These are phyloP conservation scores for Solea solea DNA, from an alignment of 2,113 vertebrate genomes.

Conservation along the genomic window DNA sequence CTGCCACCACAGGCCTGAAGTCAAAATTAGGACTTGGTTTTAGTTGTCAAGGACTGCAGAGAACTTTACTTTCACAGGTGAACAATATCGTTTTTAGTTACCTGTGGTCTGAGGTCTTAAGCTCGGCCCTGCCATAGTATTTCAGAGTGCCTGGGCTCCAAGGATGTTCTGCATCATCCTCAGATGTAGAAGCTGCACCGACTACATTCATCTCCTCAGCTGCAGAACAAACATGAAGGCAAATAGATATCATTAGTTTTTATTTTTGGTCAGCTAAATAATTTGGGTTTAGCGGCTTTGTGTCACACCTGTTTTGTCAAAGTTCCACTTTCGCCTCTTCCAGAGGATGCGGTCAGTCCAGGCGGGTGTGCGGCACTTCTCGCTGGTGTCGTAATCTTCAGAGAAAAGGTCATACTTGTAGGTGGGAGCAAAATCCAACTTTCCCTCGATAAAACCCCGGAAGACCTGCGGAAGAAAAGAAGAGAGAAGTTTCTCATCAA, in stretches of 20 bases:
- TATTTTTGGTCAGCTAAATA: not conserved
- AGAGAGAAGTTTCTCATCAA: not conserved
- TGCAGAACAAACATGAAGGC: slow-evolving; percentile 57
- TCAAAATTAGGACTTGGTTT: not conserved
- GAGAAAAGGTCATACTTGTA: slow-evolving; percentile 99
- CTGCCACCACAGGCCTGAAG: slow-evolving; percentile 91
- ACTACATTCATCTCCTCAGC: slow-evolving; percentile 95
- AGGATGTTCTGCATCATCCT: slow-evolving; percentile 81
- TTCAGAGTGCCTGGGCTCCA: slow-evolving; percentile 92
- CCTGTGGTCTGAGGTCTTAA: slow-evolving; percentile 99
- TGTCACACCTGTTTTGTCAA: slow-evolving; percentile 91
- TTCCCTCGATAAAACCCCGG: slow-evolving; percentile 92
- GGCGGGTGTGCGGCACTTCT: slow-evolving; percentile 96
- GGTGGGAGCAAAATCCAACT: slow-evolving; percentile 95
- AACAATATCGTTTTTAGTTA: slow-evolving; percentile 48
- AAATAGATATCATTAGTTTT: not conserved
- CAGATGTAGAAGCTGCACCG: slow-evolving; percentile 83
- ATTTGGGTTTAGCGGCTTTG: not conserved
- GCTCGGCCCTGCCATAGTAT: slow-evolving; percentile 94
- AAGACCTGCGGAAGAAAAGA: slow-evolving; percentile 85
- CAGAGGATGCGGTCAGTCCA: slow-evolving; percentile 98
- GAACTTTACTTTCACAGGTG: not conserved
- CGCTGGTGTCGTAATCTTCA: slow-evolving; percentile 98
- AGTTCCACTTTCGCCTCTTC: slow-evolving; percentile 98
- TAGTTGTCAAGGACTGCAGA: not conserved